Base-by-base conservation (phyloP, 2,888 invertebrate genomes). In the Drosophila nr. perissopoda region DNA sequence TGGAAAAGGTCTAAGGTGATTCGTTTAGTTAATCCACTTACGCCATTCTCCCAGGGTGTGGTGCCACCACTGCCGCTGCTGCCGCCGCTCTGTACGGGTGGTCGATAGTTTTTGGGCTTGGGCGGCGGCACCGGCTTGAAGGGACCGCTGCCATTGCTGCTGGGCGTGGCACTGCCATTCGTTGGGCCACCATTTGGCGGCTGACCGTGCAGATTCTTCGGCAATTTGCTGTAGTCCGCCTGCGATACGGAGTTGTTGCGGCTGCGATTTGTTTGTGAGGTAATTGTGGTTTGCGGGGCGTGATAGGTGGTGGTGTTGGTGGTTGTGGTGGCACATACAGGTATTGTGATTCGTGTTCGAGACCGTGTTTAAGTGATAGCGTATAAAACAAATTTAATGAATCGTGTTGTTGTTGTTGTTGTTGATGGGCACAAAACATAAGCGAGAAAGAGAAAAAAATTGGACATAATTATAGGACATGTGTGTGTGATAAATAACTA, bases 111-210 rank as follows among this genome's bases (percentile, higher is more conserved):
- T 91, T 98, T 98, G 53, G 98, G 98, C 91, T 98, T 98, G 11
- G 98, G 98, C 34, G 98, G 98, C 48, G 98, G 98, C 63, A 98
- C 96, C 0, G 98, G 98, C 92, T 98, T 98, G 93, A 97, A 97
- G 2, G 94, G 94, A 29, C 92, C 92, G 66, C 91, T 82, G 89
- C 91, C 91, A 73, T 91, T 92, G 73, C 84, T 91, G 71, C 75
- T 90, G 51, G 91, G 80, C 76, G 89, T 91, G 60, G 83, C 91
- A 59, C 83, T 91, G 61, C 77, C 83, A 31, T 82, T 82, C 49
- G 83, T 76, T 60, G 82, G 84, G 16, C 73, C 78, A 31, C 91
- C 89, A 60, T 93, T 93, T 13, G 92, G 87, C 49, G 91, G 88
- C 21, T 90, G 90, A 60, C 89, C 83, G 62, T 87, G 92, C 68